A percentile compares a stretch with the other conserved stretches of the same genome.
Conservation (phyloP, 2,113 vertebrate genomes). For the Pluvialis apricaria region DNA sequence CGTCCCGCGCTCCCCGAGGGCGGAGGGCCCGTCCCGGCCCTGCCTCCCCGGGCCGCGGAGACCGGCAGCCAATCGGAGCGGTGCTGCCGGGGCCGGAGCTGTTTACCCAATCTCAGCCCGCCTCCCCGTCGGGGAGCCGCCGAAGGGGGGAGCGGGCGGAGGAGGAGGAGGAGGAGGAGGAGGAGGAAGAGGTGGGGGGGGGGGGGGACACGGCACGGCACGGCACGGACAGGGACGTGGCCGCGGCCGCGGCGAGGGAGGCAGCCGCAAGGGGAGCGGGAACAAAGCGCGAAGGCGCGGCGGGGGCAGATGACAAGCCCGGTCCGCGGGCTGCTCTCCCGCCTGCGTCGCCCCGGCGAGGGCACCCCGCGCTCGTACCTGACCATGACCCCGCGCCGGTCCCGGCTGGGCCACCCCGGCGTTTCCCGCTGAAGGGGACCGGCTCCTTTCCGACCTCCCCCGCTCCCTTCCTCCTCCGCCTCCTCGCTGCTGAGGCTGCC, state of each 20-base stretch:
- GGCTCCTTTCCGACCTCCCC: not conserved
- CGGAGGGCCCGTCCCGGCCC: not conserved
- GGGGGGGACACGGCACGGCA: no score
- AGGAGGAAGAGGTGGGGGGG: no score
- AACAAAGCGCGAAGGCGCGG: not conserved
- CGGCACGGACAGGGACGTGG: not conserved
- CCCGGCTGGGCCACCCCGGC: slow-evolving; percentile 34
- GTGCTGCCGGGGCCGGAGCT: slow-evolving; percentile 3
- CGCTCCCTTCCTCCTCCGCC: not conserved
- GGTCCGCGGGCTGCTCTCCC: not conserved
- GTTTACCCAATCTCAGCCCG: slow-evolving; percentile 7
- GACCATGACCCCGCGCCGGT: slow-evolving; percentile 6
- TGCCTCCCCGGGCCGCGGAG: not conserved
- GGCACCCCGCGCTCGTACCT: slow-evolving; percentile 6
- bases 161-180: no score
- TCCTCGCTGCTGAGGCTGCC: not conserved
- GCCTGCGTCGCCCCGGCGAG: slow-evolving; percentile 28
- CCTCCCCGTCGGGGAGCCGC: not conserved
- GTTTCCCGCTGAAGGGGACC: slow-evolving; percentile 40
- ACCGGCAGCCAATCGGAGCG: slow-evolving; percentile 30
- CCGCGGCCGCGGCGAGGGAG: not conserved
- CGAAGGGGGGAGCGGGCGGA: not conserved
- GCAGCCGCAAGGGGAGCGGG: not conserved
- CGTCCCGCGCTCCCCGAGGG: not conserved
- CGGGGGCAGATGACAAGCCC: not conserved